Evolutionary conservation across 2,888 invertebrate genomes (phyloP).

Genomic region (Scaptomyza cyrtandrae): DNA sequence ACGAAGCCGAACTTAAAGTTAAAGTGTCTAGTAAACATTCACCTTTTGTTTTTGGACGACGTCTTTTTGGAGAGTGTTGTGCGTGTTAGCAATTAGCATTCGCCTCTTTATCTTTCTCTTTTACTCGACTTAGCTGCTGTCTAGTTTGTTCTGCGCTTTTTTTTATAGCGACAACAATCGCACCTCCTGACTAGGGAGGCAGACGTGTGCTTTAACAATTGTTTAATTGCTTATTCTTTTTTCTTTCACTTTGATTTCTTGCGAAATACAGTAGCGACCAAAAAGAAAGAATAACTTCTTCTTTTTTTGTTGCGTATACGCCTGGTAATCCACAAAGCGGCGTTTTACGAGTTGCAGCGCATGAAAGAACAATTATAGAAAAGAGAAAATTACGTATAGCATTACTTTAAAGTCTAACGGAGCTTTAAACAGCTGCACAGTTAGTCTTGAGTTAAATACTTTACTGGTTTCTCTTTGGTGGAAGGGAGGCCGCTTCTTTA

Average conservation of each 20-base stretch:
- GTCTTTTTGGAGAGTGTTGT: conserved; percentile 38
- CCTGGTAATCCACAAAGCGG: conserved; percentile 83
- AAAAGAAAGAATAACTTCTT: conserved; percentile 7
- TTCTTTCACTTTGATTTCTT: conserved; percentile 59
- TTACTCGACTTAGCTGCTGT: conserved; percentile 24
- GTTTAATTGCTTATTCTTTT: conserved; percentile 30
- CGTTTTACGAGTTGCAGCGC: conserved; percentile 59
- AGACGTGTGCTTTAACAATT: conserved; percentile 68
- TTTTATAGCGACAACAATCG: conserved; percentile 70
- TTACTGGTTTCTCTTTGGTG: conserved; percentile 42
- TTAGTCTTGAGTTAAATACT: conserved; percentile 47
- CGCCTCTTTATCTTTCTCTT: conserved; percentile 44
- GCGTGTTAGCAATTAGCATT: conserved; percentile 70
- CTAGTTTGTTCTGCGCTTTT: conserved; percentile 28
- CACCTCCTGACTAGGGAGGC: conserved; percentile 73
- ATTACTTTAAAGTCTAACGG: conserved; percentile 23
- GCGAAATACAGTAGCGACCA: conserved; percentile 49
- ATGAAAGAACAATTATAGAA: conserved; percentile 41
- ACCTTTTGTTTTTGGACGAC: conserved; percentile 80
- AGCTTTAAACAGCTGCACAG: conserved; percentile 25
- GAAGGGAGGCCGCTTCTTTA: conserved; percentile 24
- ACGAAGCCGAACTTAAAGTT: conserved; percentile 21
- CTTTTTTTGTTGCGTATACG: conserved; percentile 69
- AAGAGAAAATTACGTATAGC: conserved; percentile 28
- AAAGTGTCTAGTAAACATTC: conserved; percentile 58